Conservation (phyloP, 1,140 invertebrate genomes). For the Pachypsylla venusta region DNA sequence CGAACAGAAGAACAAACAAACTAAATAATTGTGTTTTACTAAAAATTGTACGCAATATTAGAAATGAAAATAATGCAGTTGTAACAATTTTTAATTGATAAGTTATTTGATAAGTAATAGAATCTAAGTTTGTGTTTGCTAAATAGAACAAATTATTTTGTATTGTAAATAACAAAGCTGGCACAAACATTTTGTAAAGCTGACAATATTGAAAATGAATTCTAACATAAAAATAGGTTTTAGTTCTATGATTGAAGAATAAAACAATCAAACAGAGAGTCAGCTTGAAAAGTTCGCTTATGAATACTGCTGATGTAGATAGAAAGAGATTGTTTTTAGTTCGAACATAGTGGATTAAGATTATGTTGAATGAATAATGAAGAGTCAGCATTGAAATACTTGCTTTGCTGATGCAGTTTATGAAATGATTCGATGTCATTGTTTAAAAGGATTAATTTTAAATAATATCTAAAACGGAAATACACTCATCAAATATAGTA, state of each 20-base stretch:
- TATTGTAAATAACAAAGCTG: not conserved
- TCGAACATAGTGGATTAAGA: not conserved
- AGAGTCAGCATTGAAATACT: not conserved
- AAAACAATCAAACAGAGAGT: not conserved
- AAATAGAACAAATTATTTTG: not conserved
- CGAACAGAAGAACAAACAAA: constrained; percentile 61
- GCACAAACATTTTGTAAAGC: not conserved
- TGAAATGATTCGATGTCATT: too few species aligned
- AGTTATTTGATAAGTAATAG: not conserved
- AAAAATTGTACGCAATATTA: not conserved
- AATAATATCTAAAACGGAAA: too few species aligned
- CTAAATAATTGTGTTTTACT: constrained; percentile 63
- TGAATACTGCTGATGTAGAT: not conserved
- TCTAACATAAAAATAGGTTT: not conserved
- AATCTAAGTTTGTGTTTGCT: constrained; percentile 4
- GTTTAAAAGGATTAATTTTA: too few species aligned
- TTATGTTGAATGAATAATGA: not conserved
- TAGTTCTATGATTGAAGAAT: not conserved
- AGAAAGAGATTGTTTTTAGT: not conserved
- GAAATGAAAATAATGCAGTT: not conserved
- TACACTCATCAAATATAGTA: too few species aligned
- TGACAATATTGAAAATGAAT: not conserved
- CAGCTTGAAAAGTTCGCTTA: not conserved
- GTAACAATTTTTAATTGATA: not conserved
- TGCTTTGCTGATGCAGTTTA: not conserved